These are phyloP conservation scores for Gnatocerus cornutus DNA, from an alignment of 2,888 invertebrate genomes.

Conservation along the genomic window DNA sequence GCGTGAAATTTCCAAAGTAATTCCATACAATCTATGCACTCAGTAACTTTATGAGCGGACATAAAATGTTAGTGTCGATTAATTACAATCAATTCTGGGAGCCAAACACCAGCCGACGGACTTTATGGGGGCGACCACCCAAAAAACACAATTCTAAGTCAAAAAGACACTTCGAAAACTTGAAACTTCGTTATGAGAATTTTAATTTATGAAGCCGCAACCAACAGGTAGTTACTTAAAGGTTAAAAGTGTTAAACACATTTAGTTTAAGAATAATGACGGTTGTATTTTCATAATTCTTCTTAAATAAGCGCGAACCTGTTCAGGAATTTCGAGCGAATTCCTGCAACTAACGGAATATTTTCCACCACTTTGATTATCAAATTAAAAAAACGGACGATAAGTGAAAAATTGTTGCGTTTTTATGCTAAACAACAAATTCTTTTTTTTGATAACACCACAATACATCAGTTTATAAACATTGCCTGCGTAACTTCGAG, in stretches of 20 bases:
- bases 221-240: slow-evolving; percentile 21
- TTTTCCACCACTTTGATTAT: not conserved
- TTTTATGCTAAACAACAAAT: not conserved
- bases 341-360: slow-evolving; percentile 24
- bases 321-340: slow-evolving; percentile 6
- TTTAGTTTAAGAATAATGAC: slow-evolving; percentile 31
- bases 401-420: not conserved
- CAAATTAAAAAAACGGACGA: not conserved
- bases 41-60: slow-evolving; percentile 43
- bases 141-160: slow-evolving; percentile 30
- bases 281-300: slow-evolving; percentile 29
- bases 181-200: slow-evolving; percentile 4
- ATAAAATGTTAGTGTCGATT: slow-evolving; percentile 49
- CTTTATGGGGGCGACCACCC: slow-evolving; percentile 52
- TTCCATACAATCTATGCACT: slow-evolving; percentile 34
- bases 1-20: slow-evolving; percentile 44
- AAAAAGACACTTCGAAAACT: not conserved
- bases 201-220: slow-evolving; percentile 29
- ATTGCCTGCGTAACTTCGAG: not conserved
- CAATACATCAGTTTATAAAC: not conserved
- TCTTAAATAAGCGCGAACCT: slow-evolving; percentile 23
- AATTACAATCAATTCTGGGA: slow-evolving; percentile 44
- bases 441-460: not conserved
- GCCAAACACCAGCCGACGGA: not conserved
- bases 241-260: slow-evolving; percentile 33